phyloP scores from a whole-genome alignment of 2,888 invertebrate genomes.

The Agriotes lineatus region DNA sequence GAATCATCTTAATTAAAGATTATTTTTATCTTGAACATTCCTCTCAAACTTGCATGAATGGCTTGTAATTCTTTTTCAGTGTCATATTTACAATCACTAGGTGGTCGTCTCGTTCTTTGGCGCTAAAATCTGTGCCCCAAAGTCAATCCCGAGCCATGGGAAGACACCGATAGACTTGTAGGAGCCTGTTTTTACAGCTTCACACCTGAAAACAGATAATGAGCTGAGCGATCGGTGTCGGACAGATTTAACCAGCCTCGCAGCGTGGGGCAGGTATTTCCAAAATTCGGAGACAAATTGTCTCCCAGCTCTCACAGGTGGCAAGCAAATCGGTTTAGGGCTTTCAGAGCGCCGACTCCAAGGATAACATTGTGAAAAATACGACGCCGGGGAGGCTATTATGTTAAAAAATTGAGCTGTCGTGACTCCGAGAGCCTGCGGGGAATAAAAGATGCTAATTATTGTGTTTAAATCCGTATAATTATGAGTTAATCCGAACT shows the following conservation, averaged over 20 bases:
- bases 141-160: neutral
- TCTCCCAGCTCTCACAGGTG: conserved; percentile 32
- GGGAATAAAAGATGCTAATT: conserved; percentile 15
- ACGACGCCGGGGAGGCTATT: conserved; percentile 16
- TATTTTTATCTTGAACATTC: no score
- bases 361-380: conserved; percentile 15
- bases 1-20: no score
- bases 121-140: no score
- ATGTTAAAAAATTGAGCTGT: conserved; percentile 21
- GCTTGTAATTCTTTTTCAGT: no score
- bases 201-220: conserved; percentile 32
- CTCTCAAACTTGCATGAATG: no score
- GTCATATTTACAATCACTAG: no score
- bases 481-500: conserved; percentile 17
- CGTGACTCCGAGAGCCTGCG: conserved; percentile 16
- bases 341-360: conserved; percentile 27
- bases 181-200: conserved; percentile 35
- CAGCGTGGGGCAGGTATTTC: conserved; percentile 37
- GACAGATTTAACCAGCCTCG: conserved; percentile 30
- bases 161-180: conserved; percentile 26
- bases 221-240: conserved; percentile 31
- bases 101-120: no score
- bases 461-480: conserved; percentile 10
- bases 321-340: conserved; percentile 19
- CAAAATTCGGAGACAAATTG: conserved; percentile 36